Conservation (phyloP, 2,113 vertebrate species). For the Cavia porcellus region DNA sequence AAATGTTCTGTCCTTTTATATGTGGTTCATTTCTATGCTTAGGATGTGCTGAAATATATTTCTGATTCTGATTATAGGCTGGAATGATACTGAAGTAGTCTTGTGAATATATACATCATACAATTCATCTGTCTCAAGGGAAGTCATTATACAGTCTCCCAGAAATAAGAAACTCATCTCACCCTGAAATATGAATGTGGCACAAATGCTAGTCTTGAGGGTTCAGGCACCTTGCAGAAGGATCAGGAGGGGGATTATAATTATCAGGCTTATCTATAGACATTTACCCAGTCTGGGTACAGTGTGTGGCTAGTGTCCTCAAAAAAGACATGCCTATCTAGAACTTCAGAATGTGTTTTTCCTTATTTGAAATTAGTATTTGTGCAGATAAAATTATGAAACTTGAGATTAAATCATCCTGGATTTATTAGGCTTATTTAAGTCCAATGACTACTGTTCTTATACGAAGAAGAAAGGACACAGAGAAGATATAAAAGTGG, state of each 20-base stretch:
- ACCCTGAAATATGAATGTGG: neutral
- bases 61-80: neutral
- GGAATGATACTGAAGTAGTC: neutral
- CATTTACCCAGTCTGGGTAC: neutral
- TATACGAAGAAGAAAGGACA: constrained; percentile 25
- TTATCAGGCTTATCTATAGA: neutral
- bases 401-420: constrained; percentile 8
- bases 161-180: neutral
- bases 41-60: neutral
- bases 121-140: neutral
- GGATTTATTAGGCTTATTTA: neutral
- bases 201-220: neutral
- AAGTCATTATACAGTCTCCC: neutral
- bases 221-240: neutral
- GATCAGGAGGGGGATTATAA: neutral
- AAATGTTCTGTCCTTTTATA: neutral
- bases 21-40: neutral
- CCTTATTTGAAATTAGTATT: neutral
- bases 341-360: constrained; percentile 1
- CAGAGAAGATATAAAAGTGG: neutral
- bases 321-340: neutral
- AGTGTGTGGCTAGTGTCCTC: neutral
- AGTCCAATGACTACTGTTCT: neutral
- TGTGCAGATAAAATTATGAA: neutral
- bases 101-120: neutral